These are phyloP conservation scores for Nemotelus pantherinus DNA, from an alignment of 2,888 invertebrate genomes.

Conservation along the genomic window DNA sequence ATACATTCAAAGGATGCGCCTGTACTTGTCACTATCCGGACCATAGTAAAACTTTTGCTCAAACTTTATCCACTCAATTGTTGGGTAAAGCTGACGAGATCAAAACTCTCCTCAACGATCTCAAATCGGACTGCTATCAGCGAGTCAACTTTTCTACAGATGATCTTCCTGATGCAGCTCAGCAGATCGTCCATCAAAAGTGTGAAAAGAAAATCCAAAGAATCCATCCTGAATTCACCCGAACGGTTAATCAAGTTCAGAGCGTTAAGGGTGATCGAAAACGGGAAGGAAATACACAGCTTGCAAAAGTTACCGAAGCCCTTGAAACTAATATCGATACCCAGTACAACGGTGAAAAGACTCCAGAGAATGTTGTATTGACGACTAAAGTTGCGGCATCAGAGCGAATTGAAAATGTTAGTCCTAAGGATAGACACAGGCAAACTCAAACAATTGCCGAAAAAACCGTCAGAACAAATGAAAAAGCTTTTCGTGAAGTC, in stretches of 20 bases:
- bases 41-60: background rate
- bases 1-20: background rate
- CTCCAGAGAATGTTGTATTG: background rate
- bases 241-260: constrained; percentile 29
- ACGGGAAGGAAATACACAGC: background rate
- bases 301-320: constrained; percentile 13
- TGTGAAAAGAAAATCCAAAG: constrained; percentile 28
- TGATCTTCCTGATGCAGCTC: background rate
- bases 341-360: background rate
- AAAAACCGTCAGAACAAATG: background rate
- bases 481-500: constrained; percentile 20
- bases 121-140: constrained; percentile 7
- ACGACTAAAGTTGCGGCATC: background rate
- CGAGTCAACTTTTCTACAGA: background rate
- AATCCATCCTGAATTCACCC: constrained; percentile 19
- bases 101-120: background rate
- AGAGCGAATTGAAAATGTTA: constrained; percentile 16
- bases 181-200: constrained; percentile 20
- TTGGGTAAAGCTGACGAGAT: constrained; percentile 29
- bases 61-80: background rate
- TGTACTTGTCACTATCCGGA: background rate
- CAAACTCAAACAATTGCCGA: constrained; percentile 1
- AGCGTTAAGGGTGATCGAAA: constrained; percentile 28
- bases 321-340: constrained; percentile 31
- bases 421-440: background rate